Base-by-base conservation (phyloP, 2,797 vertebrate species). In the Leptatherina wallacei region DNA sequence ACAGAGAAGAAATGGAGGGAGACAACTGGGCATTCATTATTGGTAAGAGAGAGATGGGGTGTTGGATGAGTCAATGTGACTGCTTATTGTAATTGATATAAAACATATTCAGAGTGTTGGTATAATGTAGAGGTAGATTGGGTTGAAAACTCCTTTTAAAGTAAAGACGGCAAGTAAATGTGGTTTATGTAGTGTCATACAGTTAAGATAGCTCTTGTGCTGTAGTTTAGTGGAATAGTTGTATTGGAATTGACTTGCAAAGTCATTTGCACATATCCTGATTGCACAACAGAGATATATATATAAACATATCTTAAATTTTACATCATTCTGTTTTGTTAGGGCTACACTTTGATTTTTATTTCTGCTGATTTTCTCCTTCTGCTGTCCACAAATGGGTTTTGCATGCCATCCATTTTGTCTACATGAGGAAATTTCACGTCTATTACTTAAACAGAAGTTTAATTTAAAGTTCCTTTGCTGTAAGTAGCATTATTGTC, bases 1-100 rank as follows among this genome's bases (percentile, higher is more conserved):
- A 35, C 64, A 55, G 68, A 71, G 60, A 71, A 61, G 32, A 76
- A 73, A 93, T 92, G 92, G 90, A 93, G 60, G 89, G 86, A 22
- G 88, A 91, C 79, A 88, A 79, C 88, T 92, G 89, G 90, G 86
- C 88, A 80, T 92, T 93, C 35, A 89, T 92, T 42, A 80, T 52
- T 77, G 90, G 91, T 92, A 89, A 91, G 91, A 71, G 68, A 40
- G 13, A 55, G 20, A 35, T 11, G 27, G 36, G 22, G 51, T 40
- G 3, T 61, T 1, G 12, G 11, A 44, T 58, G 29, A n/a, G 62
- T 65, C 32, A 29, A 22, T 32, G 10, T 59, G 42, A 42, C 44
- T 64, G 57, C 22, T 36, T 5, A 52, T 29, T 24, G 7, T 0
- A 64, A 18, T 33, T 10, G 3, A 66, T 65, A 24, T 32, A 1